phyloP scores from a whole-genome alignment of 2,113 vertebrate species.

The Tursiops truncatus region DNA sequence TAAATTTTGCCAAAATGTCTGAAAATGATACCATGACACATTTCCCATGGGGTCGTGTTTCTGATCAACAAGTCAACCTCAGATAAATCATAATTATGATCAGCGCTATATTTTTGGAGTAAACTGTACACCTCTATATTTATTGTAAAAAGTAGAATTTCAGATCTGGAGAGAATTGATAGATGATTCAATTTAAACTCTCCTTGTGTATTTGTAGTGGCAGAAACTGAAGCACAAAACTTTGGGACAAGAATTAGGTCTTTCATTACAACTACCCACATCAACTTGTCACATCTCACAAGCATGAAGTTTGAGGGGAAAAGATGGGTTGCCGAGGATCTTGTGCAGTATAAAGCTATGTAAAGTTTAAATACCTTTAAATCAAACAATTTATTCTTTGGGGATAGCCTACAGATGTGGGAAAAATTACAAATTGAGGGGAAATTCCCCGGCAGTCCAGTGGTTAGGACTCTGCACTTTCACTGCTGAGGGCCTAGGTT shows the following conservation, averaged over 20 bases:
- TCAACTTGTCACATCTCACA: not conserved
- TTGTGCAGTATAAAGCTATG: not conserved
- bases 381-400: not conserved
- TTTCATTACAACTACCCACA: not conserved
- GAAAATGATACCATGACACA: not conserved
- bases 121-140: not conserved
- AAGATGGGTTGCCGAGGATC: not conserved
- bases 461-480: no score
- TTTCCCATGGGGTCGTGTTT: not conserved
- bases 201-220: not conserved
- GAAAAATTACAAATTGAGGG: not conserved
- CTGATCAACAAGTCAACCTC: not conserved
- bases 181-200: not conserved
- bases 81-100: constrained; percentile 20
- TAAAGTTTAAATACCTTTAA: not conserved
- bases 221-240: not conserved
- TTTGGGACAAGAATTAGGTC: not conserved
- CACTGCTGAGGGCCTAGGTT: no score
- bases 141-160: constrained; percentile 12
- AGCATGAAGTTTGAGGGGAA: not conserved
- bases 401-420: not conserved
- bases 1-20: constrained; percentile 1
- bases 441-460: no score
- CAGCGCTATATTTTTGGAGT: not conserved
- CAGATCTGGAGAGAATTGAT: not conserved